Percentiles rank a stretch among this genome's conserved stretches.
Evolutionary conservation across 2,113 vertebrate genomes (phyloP).

Genomic region (Caretta caretta): DNA sequence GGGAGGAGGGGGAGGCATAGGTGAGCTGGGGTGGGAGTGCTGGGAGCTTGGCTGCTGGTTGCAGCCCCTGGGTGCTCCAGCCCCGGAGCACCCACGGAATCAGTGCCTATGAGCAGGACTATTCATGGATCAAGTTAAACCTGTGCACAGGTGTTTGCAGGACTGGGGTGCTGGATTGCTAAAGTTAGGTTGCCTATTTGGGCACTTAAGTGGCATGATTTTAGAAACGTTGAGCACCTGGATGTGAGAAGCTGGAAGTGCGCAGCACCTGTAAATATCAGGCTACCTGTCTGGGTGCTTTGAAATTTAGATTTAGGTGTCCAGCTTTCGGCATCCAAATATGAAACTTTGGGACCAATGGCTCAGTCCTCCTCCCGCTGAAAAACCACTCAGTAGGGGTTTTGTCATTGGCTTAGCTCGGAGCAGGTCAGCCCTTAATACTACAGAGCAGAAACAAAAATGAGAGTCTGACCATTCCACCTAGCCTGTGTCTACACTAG

Average conservation of each 20-base stretch:
- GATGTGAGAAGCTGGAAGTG: background rate
- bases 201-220: background rate
- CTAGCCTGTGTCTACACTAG: background rate
- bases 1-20: no score
- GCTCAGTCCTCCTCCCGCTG: background rate
- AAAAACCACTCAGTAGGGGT: background rate
- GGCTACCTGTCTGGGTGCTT: background rate
- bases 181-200: background rate
- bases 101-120: background rate
- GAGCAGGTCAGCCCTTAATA: background rate
- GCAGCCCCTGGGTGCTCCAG: no score
- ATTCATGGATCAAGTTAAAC: background rate
- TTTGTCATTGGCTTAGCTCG: background rate
- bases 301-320: background rate
- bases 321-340: background rate
- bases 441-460: background rate
- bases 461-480: background rate
- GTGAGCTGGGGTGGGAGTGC: no score
- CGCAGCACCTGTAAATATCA: background rate
- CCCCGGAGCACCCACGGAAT: no score
- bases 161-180: background rate
- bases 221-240: background rate
- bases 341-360: background rate
- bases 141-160: background rate
- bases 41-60: no score